Evolutionary conservation across 1,140 invertebrate genomes (phyloP), one percentile per base, ranked within the genome.

Genomic region (Sesamia nonagrioides): DNA sequence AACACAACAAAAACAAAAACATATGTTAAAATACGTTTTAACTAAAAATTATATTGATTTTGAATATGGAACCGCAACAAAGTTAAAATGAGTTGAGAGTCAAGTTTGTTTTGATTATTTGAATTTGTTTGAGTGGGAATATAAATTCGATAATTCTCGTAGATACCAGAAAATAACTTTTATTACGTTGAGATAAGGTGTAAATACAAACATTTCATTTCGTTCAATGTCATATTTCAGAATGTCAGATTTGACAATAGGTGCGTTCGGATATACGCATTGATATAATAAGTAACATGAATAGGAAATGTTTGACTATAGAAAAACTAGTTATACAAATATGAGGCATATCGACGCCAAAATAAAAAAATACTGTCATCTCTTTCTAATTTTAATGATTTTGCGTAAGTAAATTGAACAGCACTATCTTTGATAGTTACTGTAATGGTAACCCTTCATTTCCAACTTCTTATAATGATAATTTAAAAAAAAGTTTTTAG

Each of bases 221-320:
- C 11, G 7, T 52, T 1, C 6, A 17, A 8, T 18, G 40, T 45
- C 11, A 11, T 13, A 17, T 18, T 37, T 42, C 5, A 35, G 37
- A 42, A 54, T 17, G 48, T 71, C 11, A 71, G 27, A 18, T 35
- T 35, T 71, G 50, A 69, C 66, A 48, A 18, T 8, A n/a, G n/a
- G 9, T 37, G 68, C 68, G 68, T 54, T 71, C 68, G 50, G 48
- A 37, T 71, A 17, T 45, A 71, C 68, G 48, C 48, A n/a, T n/a
- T n/a, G n/a, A n/a, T n/a, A n/a, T n/a, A n/a, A n/a, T n/a, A n/a
- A n/a, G n/a, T n/a, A n/a, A n/a, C n/a, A n/a, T n/a, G n/a, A n/a
- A n/a, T n/a, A n/a, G n/a, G n/a, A n/a, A n/a, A n/a, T n/a, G n/a
- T n/a, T n/a, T n/a, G n/a, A n/a, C n/a, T n/a, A n/a, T n/a, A n/a